phyloP scores from a whole-genome alignment of 2,888 invertebrate species.

The Mythimna ferrago region DNA sequence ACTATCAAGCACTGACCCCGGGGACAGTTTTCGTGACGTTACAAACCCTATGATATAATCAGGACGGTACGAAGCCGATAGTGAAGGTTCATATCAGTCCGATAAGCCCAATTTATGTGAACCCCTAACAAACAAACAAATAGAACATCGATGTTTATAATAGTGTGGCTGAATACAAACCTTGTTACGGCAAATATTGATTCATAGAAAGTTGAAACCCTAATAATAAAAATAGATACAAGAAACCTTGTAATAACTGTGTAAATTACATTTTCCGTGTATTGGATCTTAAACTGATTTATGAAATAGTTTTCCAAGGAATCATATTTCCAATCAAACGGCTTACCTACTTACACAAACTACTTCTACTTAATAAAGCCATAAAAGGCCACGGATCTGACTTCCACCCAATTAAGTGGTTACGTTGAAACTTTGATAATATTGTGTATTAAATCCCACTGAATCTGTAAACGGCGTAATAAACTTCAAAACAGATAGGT shows the following conservation, averaged over 20 bases:
- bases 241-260: neutral
- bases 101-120: slow-evolving; percentile 57
- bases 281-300: neutral
- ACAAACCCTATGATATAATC: slow-evolving; percentile 51
- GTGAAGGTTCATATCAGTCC: slow-evolving; percentile 47
- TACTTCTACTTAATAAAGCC: slow-evolving; percentile 26
- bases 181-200: slow-evolving; percentile 18
- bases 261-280: slow-evolving; percentile 3
- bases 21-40: slow-evolving; percentile 33
- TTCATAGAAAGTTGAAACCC: neutral
- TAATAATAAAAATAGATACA: neutral
- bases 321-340: slow-evolving; percentile 29
- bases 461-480: slow-evolving; percentile 65
- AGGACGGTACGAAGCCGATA: slow-evolving; percentile 33
- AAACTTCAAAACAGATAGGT: slow-evolving; percentile 70
- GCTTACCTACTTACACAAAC: slow-evolving; percentile 10
- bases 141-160: slow-evolving; percentile 41
- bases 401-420: slow-evolving; percentile 49
- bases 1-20: slow-evolving; percentile 22
- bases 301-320: neutral
- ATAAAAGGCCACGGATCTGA: slow-evolving; percentile 34
- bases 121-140: slow-evolving; percentile 51
- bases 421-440: slow-evolving; percentile 41
- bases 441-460: slow-evolving; percentile 48
- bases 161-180: slow-evolving; percentile 20